Base-by-base conservation (phyloP, 2,888 invertebrate species). In the Polymixis flavicincta region DNA sequence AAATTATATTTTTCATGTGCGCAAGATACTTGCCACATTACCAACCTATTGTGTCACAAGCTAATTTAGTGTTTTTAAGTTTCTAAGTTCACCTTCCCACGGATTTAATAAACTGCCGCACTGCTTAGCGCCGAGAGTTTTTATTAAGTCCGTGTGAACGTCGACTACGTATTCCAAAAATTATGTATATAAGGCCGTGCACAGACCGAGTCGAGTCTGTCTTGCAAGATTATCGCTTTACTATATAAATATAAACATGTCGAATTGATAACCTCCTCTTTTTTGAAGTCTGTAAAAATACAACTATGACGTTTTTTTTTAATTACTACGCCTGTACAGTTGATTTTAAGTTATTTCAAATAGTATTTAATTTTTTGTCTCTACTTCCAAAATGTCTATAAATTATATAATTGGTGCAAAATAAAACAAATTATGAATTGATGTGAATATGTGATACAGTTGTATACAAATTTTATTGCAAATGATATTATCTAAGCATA, bases 391-490 rank as follows among this genome's bases (percentile, higher is more conserved):
- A 48, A 67, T n/a, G 50, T 14, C 14, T 25, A 9, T 25, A 19
- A 25, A 48, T 19, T 64, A 22, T 64, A 22, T 17, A 32, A 19
- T 68, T 80, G 63, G 72, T 81, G 77, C 65, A 80, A 77, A 80
- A 80, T 69, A 60, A 81, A 80, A 81, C 74, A 64, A 82, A 71
- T 79, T 74, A 72, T 76, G 57, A 79, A 80, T 80, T 71, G 32
- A 76, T 83, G 83, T 45, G 42, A 45, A 45, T 11, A 45, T 45
- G 42, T 83, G 76, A 80, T 73, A 72, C 78, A 75, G 52, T 74
- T 78, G 78, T 74, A 74, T 79, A 79, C 72, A 80, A 82, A 75
- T 48, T 82, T 66, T 80, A 80, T 80, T 83, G 63, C 74, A 78
- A 79, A 77, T 80, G 75, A 80, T 76, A 78, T 75, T 82, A 80